Evolutionary conservation across 1,140 invertebrate genomes (phyloP).

Genomic region (Drosophila tropicalis): DNA sequence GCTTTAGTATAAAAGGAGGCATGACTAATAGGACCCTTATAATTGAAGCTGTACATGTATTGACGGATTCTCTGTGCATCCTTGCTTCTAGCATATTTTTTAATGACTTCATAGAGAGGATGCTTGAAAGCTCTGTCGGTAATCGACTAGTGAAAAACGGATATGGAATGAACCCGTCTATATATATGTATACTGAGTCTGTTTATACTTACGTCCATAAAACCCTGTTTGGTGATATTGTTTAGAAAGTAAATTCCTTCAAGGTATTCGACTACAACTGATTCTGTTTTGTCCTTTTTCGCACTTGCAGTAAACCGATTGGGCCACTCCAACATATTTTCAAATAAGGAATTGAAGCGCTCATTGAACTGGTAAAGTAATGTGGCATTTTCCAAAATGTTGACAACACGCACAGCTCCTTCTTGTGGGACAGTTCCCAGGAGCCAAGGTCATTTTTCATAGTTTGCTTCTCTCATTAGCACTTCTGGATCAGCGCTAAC

Average conservation of each 20-base stretch:
- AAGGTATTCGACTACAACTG: constrained; percentile 60
- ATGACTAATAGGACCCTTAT: constrained; percentile 58
- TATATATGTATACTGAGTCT: neutral
- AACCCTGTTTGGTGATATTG: constrained; percentile 29
- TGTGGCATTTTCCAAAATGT: constrained; percentile 70
- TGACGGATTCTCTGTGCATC: neutral
- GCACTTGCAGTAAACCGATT: neutral
- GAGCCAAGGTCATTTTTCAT: constrained; percentile 82
- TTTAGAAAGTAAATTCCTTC: constrained; percentile 11
- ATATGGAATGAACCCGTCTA: neutral
- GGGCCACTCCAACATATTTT: constrained; percentile 55
- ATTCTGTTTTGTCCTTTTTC: constrained; percentile 34
- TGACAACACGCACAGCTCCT: constrained; percentile 82
- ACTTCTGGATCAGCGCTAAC: constrained; percentile 71
- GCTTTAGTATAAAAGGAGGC: constrained; percentile 59
- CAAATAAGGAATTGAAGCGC: constrained; percentile 52
- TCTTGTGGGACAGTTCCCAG: constrained; percentile 82
- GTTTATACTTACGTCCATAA: constrained; percentile 61
- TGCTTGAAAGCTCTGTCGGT: constrained; percentile 72
- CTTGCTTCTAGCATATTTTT: no score
- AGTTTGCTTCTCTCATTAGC: constrained; percentile 65
- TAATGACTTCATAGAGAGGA: constrained; percentile 60
- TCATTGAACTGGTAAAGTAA: constrained; percentile 66
- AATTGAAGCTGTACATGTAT: constrained; percentile 74
- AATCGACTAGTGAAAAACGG: constrained; percentile 49